Evolutionary conservation across 2,113 vertebrate species (phyloP).

Genomic region (Myotis lucifugus): DNA sequence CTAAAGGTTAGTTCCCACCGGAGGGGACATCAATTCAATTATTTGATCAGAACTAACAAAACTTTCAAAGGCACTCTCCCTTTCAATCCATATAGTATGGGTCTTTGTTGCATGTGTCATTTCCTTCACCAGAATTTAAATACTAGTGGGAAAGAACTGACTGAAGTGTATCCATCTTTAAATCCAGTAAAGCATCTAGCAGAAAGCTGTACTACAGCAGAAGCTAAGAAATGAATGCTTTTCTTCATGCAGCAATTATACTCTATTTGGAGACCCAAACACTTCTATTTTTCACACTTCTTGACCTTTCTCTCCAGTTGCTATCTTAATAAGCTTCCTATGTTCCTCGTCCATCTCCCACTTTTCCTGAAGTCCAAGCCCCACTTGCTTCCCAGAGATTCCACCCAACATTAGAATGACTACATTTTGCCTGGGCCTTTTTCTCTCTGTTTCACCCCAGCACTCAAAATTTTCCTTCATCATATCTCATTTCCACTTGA

Average conservation of each 20-base stretch:
- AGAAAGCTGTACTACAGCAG: background rate
- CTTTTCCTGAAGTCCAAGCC: rapidly evolving
- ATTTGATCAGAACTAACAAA: no score
- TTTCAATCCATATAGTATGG: background rate
- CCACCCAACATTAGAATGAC: no score
- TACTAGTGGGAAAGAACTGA: rapidly evolving
- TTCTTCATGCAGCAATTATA: background rate
- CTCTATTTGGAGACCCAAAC: background rate
- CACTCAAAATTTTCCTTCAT: background rate
- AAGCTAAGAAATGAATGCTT: background rate
- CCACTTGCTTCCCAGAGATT: no score
- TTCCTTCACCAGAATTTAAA: background rate
- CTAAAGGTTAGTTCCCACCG: no score
- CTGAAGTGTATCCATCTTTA: background rate
- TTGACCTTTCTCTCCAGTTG: background rate
- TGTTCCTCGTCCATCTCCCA: background rate
- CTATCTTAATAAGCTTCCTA: background rate
- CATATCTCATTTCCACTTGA: background rate
- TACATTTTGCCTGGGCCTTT: no score
- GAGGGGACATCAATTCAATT: no score
- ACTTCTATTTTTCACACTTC: background rate
- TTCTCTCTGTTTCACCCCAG: background rate
- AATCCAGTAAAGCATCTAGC: background rate
- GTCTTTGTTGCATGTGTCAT: background rate
- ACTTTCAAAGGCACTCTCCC: background rate